These are phyloP conservation scores for Xenopus laevis DNA, from an alignment of 2,113 vertebrate species.

Conservation along the genomic window DNA sequence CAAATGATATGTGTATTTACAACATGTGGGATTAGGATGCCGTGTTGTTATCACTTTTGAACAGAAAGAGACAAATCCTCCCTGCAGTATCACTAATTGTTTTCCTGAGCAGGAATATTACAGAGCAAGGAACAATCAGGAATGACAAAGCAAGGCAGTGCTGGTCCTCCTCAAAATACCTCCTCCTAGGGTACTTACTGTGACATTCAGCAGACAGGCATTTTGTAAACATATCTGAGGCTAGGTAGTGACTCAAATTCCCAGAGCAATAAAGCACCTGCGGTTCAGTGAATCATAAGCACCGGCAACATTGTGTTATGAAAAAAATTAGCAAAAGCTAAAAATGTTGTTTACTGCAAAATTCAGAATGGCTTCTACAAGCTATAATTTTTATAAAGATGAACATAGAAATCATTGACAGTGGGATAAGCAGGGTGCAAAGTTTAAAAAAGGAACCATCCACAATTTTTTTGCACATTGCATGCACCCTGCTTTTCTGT, in stretches of 20 bases:
- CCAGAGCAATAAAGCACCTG: background rate
- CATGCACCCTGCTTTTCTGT: no score
- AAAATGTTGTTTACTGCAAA: no score
- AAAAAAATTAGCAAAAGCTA: no score
- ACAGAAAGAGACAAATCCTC: conserved; percentile 76
- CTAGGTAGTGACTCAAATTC: background rate
- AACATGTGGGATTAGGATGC: conserved; percentile 73
- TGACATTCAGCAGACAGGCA: background rate
- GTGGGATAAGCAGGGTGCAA: no score
- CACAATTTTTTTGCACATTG: no score
- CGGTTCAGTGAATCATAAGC: background rate
- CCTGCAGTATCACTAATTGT: background rate
- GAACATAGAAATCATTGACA: no score
- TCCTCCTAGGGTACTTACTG: background rate
- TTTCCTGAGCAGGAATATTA: conserved; percentile 2
- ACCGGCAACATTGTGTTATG: no score
- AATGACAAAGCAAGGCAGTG: background rate
- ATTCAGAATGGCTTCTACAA: no score
- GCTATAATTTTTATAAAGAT: no score
- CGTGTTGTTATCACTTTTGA: conserved; percentile 71
- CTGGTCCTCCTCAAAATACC: background rate
- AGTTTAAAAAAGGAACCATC: no score
- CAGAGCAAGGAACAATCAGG: background rate
- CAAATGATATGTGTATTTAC: conserved; percentile 73
- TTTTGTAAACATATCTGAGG: background rate